Evolutionary conservation across 1,140 invertebrate genomes (phyloP), one percentile per base, ranked within the genome.

Genomic region (Bombus turneri): DNA sequence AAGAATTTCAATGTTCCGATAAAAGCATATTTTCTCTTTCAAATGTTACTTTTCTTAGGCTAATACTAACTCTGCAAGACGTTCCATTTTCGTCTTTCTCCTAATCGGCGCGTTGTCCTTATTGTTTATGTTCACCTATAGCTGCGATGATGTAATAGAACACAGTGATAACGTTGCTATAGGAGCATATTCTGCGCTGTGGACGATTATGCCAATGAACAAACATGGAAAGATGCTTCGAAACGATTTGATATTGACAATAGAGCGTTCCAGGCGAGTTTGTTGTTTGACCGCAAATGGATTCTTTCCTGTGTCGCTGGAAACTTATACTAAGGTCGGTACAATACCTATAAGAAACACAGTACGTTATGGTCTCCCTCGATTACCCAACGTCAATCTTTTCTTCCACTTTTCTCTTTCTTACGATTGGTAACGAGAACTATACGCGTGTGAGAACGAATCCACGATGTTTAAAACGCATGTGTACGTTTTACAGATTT

Each of bases 291-390:
- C 87, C 0, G 91, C 87, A 31, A 84, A 87, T 0, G 73, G 76
- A 76, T 92, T 92, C 34, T 75, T 77, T 18, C 47, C 80, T 28
- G 71, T 92, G 28, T 91, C 91, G 0, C 69, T 91, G 69, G 86
- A 90, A 8, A 90, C 88, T 31, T 90, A 83, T 2, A 90, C 66
- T 1, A 59, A 57, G 34, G 88, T 90, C 71, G n/a, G 22, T 8
- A n/a, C 15, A 75, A 53, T 59, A 83, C 37, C 2, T 37, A 1
- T 25, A 3, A 3, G 31, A 68, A 37, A 68, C 12, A 34, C 18
- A 12, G 9, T 37, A 34, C 47, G 8, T 10, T 68, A 22, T 10
- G 15, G 15, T 68, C 13, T 34, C 37, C 15, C n/a, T 34, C 10
- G 47, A 53, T 22, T 53, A 22, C 47, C 15, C 6, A 53, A 53